Evolutionary conservation across 2,113 vertebrate genomes (phyloP).

Genomic region (Cinclus cinclus): DNA sequence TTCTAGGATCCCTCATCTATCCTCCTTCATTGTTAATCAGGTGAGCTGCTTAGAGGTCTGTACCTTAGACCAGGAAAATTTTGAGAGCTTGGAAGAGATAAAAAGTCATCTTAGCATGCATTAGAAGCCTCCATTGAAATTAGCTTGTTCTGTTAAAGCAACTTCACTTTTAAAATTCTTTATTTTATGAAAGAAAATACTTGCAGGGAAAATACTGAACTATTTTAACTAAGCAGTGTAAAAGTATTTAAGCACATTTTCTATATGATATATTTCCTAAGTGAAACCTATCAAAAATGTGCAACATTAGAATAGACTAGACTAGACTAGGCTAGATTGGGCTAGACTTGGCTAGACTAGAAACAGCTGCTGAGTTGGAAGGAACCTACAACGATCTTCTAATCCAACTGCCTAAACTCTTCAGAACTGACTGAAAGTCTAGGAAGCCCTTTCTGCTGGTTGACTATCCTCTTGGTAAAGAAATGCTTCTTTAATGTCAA

Average conservation of each 20-base stretch:
- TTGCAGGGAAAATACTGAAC: not conserved
- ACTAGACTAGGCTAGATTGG: no score
- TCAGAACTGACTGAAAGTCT: not conserved
- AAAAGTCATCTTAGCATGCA: accelerated
- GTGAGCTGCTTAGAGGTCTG: not conserved
- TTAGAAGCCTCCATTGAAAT: not conserved
- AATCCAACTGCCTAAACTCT: not conserved
- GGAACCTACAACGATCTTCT: not conserved
- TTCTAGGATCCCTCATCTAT: not conserved
- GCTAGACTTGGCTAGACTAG: no score
- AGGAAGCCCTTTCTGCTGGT: not conserved
- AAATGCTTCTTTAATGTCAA: not conserved
- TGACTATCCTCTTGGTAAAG: not conserved
- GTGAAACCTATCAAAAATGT: not conserved
- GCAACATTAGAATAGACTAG: no score
- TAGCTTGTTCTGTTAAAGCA: not conserved
- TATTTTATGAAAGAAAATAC: not conserved
- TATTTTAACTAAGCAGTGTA: not conserved
- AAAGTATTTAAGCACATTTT: not conserved
- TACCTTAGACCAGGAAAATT: not conserved
- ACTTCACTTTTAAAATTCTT: not conserved
- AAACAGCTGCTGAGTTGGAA: not conserved
- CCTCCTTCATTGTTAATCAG: not conserved
- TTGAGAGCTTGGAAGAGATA: not conserved
- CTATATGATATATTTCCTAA: not conserved